These are phyloP conservation scores for Ranitomeya variabilis DNA, from an alignment of 2,113 vertebrate species.

Conservation along the genomic window DNA sequence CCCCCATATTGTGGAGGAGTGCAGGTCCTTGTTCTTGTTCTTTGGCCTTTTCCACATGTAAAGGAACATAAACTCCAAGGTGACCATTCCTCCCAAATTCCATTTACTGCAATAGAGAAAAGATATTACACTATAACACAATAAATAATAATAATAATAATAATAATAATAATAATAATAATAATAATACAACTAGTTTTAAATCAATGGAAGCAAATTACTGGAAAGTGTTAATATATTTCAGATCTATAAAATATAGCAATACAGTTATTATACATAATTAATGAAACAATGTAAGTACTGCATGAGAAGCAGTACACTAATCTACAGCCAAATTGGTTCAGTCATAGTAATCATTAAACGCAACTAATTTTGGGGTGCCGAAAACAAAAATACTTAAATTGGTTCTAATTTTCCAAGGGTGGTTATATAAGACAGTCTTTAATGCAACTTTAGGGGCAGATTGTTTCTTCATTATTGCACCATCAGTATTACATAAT, in stretches of 20 bases:
- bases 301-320: not conserved
- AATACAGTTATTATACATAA: not conserved
- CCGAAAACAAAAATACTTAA: no score
- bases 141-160: not conserved
- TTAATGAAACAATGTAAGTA: not conserved
- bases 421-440: no score
- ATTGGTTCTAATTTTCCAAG: no score
- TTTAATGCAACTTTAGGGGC: no score
- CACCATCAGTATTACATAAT: no score
- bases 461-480: no score
- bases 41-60: slow-evolving; percentile 98
- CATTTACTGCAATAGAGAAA: slow-evolving; percentile 94
- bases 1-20: slow-evolving; percentile 95
- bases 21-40: slow-evolving; percentile 94
- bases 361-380: no score
- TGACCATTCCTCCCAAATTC: slow-evolving; percentile 99
- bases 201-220: not conserved
- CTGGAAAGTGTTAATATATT: not conserved
- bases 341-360: no score
- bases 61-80: slow-evolving; percentile 99
- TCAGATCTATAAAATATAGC: not conserved
- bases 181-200: not conserved
- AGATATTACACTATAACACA: slow-evolving; percentile 58
- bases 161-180: not conserved
- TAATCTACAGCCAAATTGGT: no score